Base-by-base conservation (phyloP, 1,140 invertebrate genomes). In the Frieseomelitta varia region DNA sequence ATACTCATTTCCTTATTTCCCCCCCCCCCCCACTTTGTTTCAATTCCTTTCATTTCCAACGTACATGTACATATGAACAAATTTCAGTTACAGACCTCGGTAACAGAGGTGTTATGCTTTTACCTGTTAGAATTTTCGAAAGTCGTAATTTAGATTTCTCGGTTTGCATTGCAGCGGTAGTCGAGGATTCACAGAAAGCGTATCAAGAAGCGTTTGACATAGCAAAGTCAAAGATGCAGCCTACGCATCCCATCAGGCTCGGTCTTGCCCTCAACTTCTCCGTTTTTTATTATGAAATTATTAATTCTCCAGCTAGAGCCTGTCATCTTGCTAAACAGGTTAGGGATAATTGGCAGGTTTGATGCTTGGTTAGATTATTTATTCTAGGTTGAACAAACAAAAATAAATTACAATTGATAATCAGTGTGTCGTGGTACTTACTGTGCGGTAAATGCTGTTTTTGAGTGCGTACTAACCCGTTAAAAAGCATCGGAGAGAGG, bases 141-240 rank as follows among this genome's bases (percentile, higher is more conserved):
- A 81, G 24, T 69, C 86, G 17, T 88, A 88, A 86, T 86, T 55
- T 88, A 56, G 75, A 71, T 84, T 81, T 75, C 63, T 39, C 68
- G 69, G 88, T 96, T 95, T 95, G 93, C 95, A 92, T 95, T 95
- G 86, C 96, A 99, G 98, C 97, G 96, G 98, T 99, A 95, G 98
- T 99, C 94, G 98, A 99, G 93, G 98, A 99, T 95, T 99, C 98
- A 90, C 98, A 99, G 96, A 98, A 99, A 96, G 98, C 99, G 88
- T 99, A 99, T 96, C 98, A 99, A 95, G 98, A 99, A 95, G 99
- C 99, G 91, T 99, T 99, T 96, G 98, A 99, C 96, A 99, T 99
- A 95, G 98, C 99, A 92, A 99, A 99, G 95, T 97, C 97, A 93
- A 98, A 99, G 97, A 99, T 99, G 98, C 97, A 98, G 95, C 98